phyloP scores from a whole-genome alignment of 1,140 invertebrate genomes.

The Hyphantria cunea region DNA sequence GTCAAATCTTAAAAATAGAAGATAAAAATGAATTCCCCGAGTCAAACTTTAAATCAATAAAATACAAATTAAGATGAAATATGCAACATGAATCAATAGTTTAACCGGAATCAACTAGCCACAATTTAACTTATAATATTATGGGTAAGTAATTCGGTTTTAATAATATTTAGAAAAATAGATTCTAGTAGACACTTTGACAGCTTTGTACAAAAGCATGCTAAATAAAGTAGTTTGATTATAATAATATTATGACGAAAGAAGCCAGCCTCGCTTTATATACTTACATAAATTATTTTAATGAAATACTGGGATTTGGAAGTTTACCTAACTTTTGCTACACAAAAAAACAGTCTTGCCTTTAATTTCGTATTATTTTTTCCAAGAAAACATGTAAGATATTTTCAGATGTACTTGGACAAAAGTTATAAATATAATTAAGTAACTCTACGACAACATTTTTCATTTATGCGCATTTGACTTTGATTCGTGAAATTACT shows the following conservation, averaged over 20 bases:
- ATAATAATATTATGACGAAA: conserved; percentile 25
- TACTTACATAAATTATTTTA: not conserved
- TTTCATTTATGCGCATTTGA: not conserved
- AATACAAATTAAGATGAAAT: conserved; percentile 45
- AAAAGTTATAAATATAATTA: no score
- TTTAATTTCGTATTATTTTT: not conserved
- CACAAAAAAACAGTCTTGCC: not conserved
- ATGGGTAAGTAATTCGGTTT: conserved; percentile 41
- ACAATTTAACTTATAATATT: conserved; percentile 30
- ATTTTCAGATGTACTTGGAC: not conserved
- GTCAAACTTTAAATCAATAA: conserved; percentile 51
- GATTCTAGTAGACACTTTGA: conserved; percentile 37
- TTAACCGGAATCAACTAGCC: not conserved
- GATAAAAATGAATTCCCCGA: conserved; percentile 40
- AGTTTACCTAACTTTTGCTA: not conserved
- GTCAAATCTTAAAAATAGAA: conserved; percentile 59
- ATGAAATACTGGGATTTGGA: not conserved
- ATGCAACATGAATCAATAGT: conserved; percentile 22
- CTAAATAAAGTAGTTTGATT: conserved; percentile 39
- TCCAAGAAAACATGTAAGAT: not conserved
- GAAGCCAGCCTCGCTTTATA: conserved; percentile 44
- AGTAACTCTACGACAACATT: no score
- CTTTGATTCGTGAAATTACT: not conserved
- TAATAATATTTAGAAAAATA: conserved; percentile 20
- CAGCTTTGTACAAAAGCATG: conserved; percentile 71